Conservation (phyloP, 1,140 invertebrate genomes). For the Phymorhynchus buccinoides region DNA sequence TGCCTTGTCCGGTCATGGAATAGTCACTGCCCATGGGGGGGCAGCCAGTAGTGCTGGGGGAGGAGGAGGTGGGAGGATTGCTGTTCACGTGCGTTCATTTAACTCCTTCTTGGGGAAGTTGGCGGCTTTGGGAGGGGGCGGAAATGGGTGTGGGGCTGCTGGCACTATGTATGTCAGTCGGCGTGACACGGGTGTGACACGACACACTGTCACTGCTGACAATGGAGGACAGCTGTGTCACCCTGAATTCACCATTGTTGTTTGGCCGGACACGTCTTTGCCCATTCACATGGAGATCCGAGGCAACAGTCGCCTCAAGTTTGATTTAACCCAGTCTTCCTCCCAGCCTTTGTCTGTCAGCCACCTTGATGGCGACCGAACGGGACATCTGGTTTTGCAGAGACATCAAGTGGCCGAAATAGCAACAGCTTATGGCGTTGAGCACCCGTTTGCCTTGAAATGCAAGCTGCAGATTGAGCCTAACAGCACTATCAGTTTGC, state of each 20-base stretch:
- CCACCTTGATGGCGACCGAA: conserved; percentile 56
- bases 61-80: conserved; percentile 57
- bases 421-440: conserved; percentile 59
- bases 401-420: conserved; percentile 50
- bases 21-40: conserved; percentile 53
- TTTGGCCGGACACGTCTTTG: conserved; percentile 40
- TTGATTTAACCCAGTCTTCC: conserved; percentile 32
- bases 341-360: conserved; percentile 34
- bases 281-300: conserved; percentile 43
- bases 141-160: conserved; percentile 50
- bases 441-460: conserved; percentile 55
- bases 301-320: conserved; percentile 47
- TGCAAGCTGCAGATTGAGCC: conserved; percentile 55
- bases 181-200: conserved; percentile 49
- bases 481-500: conserved; percentile 48
- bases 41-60: conserved; percentile 10
- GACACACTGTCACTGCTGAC: conserved; percentile 46
- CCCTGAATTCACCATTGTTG: conserved; percentile 43
- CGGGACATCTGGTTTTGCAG: conserved; percentile 52
- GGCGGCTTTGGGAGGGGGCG: conserved; percentile 51
- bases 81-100: conserved; percentile 48
- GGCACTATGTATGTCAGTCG: conserved; percentile 59
- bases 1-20: conserved; percentile 56
- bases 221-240: conserved; percentile 45
- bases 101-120: conserved; percentile 51